Evolutionary conservation across 2,888 invertebrate species (phyloP).

Genomic region (Pachycephus smyrnensis): DNA sequence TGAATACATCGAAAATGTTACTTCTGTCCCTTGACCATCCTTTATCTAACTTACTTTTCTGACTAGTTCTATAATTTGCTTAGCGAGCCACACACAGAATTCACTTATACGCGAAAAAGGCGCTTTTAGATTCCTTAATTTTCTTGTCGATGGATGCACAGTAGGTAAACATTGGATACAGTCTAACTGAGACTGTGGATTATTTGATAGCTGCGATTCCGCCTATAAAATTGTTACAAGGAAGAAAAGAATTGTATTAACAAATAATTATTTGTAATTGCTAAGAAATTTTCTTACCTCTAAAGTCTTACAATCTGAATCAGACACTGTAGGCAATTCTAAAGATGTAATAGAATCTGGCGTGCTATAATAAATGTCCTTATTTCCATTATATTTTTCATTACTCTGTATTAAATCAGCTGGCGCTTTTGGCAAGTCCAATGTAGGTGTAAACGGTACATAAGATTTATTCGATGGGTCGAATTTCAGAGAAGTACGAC

Average conservation of each 20-base stretch:
- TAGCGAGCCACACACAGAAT: conserved; percentile 45
- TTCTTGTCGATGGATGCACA: background rate
- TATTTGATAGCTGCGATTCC: conserved; percentile 24
- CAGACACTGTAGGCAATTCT: conserved; percentile 35
- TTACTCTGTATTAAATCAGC: background rate
- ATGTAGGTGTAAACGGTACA: conserved; percentile 2
- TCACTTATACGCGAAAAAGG: conserved; percentile 20
- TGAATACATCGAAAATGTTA: background rate
- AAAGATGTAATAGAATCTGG: conserved; percentile 29
- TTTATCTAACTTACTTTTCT: conserved; percentile 35
- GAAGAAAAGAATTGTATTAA: conserved; percentile 12
- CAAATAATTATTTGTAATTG: background rate
- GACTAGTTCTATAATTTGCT: conserved; percentile 37
- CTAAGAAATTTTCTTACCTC: conserved; percentile 29
- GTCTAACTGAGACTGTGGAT: background rate
- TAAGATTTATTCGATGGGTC: conserved; percentile 5
- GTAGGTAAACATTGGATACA: conserved; percentile 2
- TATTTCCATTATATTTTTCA: conserved; percentile 15
- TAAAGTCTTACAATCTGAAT: conserved; percentile 30
- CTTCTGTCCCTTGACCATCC: background rate
- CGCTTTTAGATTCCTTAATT: background rate
- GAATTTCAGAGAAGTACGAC: conserved; percentile 16
- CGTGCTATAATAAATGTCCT: conserved; percentile 13
- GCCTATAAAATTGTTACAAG: conserved; percentile 21
- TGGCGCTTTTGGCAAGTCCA: background rate